Evolutionary conservation across 2,113 vertebrate species (phyloP), one percentile per base, ranked within the genome.

Genomic region (Pterocles burchelli): DNA sequence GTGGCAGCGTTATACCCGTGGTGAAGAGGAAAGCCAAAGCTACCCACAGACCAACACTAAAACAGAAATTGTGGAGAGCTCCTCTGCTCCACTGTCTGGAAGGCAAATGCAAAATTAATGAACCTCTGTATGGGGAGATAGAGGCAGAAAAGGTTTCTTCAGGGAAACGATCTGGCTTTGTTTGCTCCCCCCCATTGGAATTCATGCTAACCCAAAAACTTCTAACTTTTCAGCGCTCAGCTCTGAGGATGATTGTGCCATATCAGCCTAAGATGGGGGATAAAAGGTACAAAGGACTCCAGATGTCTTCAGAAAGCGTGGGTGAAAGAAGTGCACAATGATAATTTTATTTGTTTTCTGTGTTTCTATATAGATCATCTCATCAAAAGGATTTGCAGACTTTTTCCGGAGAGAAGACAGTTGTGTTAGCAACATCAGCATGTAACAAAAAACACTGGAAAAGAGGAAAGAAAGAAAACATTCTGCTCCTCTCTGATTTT

Each of bases 101-200:
- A 89, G 78, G 61, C 22, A 93, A 88, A 96, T 48, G 21, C 11
- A 78, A 91, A 81, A 84, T 87, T 55, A 77, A 81, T 87, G 68
- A 84, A 67, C 2, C 9, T 48, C 45, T 81, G 33, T 18, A 34
- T 6, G 36, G 46, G 24, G 57, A 95, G 57, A 57, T 2, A 28
- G 45, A 86, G 38, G 41, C 26, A 85, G 46, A 28, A 79, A 57
- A 54, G 10, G 11, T 51, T 84, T 63, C 59, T 88, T 28, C 43
- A 19, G 1, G 36, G 34, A 16, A 29, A 48, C 55, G 25, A 31
- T 10, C 31, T 88, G 7, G 2, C 33, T 84, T 54, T 73, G 3
- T 17, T 25, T 83, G 17, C 3, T 41, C 18, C 33, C 7, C 34
- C 17, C 5, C 5, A 0, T 4, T 71, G 81, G 43, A 89, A 43